Evolutionary conservation across 1,140 invertebrate genomes (phyloP), one percentile per base, ranked within the genome.

Genomic region (Papilio dardanus): DNA sequence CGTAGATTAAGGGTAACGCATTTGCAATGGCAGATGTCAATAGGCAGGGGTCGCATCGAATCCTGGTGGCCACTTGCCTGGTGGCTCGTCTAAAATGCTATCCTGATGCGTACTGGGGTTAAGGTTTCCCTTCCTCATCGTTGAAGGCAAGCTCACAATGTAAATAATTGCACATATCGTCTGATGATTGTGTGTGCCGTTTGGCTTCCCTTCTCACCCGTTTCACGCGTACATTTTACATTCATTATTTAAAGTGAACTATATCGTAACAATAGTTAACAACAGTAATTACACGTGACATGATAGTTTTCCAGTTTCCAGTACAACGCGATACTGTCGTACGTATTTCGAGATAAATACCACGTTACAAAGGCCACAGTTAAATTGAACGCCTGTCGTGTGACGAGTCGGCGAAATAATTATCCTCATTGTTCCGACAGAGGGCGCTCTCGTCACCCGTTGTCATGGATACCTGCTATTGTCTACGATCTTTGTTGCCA

Each of bases 321-420:
- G 2, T 30, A 28, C 19, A 30, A 12, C 54, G 30, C 12, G 24
- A 28, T 14, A 62, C 12, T 14, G 54, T 19, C 50, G 21, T 62
- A 62, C 50, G 21, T 62, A 62, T 62, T 62, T 28, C 24, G 21
- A 62, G 30, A 54, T 54, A 54, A 54, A 62, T 62, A 62, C 24
- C 21, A 28, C 12, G 54, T 62, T 10, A 62, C 54, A 62, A 62
- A 62, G 54, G 54, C 54, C 21, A 62, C 24, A 28, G 54, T 62
- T 62, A 62, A 62, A 62, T 62, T 62, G 54, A 62, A 62, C 54
- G 54, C 54, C 54, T 62, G 54, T 62, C 54, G 24, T 58, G 50
- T 58, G 50, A 58, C 30, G 66, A n/a, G n/a, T 10, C 35, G 33
- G n/a, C 16, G 35, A 40, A 69, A 69, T 69, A 14, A 69, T 69